Conservation (phyloP, 2,888 invertebrate genomes). For the Antitype chi region DNA sequence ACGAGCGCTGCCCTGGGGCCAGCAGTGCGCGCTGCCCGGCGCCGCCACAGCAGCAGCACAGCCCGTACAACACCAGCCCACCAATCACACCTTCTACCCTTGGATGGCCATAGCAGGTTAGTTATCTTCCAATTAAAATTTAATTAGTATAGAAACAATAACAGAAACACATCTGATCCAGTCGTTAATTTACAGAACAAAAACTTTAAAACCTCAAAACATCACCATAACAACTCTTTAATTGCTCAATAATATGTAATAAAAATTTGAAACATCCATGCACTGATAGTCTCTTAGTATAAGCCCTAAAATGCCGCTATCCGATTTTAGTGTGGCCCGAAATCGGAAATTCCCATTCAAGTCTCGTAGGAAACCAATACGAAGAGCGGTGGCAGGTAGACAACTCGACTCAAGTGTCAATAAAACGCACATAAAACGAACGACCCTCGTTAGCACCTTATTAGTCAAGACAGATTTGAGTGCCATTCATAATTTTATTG, state of each 20-base stretch:
- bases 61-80: constrained; percentile 96
- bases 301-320: constrained; percentile 83
- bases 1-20: constrained; percentile 95
- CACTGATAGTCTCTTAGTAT: constrained; percentile 46
- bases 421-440: constrained; percentile 88
- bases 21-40: constrained; percentile 96
- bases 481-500: constrained; percentile 84
- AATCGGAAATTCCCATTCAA: constrained; percentile 67
- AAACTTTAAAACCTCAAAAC: constrained; percentile 46
- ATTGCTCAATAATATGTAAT: constrained; percentile 70
- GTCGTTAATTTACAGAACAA: constrained; percentile 56
- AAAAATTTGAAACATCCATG: constrained; percentile 71
- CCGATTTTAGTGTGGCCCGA: constrained; percentile 46
- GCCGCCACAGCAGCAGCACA: constrained; percentile 95
- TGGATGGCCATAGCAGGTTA: constrained; percentile 99
- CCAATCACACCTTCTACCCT: constrained; percentile 98
- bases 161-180: constrained; percentile 29
- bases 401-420: constrained; percentile 82
- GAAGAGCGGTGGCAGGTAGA: constrained; percentile 78
- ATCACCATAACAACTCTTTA: constrained; percentile 62
- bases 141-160: constrained; percentile 40
- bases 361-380: constrained; percentile 83
- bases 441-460: constrained; percentile 88
- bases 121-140: constrained; percentile 76
- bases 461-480: constrained; percentile 86